phyloP scores from a whole-genome alignment of 1,140 invertebrate genomes.

The Bombus superbus region DNA sequence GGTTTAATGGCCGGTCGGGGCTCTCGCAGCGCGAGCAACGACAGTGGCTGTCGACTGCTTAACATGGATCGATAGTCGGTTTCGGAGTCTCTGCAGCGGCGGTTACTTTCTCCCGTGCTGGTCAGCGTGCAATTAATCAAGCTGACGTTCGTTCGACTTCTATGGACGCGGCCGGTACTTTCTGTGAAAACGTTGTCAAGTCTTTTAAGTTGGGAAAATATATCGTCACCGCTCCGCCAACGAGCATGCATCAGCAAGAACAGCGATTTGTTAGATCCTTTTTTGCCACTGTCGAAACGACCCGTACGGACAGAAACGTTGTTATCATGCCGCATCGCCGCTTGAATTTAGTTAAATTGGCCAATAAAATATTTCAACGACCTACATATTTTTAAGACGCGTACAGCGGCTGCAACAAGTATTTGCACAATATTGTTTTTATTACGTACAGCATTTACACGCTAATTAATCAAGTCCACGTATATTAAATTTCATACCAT shows the following conservation, averaged over 20 bases:
- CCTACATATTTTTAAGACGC: not conserved
- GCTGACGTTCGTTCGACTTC: constrained; percentile 16
- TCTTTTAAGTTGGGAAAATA: constrained; percentile 28
- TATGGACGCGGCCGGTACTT: not conserved
- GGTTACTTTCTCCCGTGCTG: constrained; percentile 17
- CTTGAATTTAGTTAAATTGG: not conserved
- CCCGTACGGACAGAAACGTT: not conserved
- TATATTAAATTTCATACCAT: no score
- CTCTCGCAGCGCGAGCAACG: not conserved
- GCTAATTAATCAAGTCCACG: no score
- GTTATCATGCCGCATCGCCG: not conserved
- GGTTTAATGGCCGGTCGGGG: constrained; percentile 7
- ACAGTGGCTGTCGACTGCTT: constrained; percentile 24
- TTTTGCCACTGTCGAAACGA: not conserved
- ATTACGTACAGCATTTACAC: no score
- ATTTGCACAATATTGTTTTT: no score
- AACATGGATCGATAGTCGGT: constrained; percentile 31
- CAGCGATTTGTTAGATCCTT: not conserved
- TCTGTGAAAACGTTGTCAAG: constrained; percentile 32
- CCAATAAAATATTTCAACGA: not conserved
- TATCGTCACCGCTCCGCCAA: not conserved
- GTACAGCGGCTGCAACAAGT: no score
- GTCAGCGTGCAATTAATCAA: constrained; percentile 38
- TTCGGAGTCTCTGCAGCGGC: not conserved
- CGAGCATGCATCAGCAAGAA: not conserved